Conservation (phyloP, 2,797 vertebrate species). For the Lacerta viridis region DNA sequence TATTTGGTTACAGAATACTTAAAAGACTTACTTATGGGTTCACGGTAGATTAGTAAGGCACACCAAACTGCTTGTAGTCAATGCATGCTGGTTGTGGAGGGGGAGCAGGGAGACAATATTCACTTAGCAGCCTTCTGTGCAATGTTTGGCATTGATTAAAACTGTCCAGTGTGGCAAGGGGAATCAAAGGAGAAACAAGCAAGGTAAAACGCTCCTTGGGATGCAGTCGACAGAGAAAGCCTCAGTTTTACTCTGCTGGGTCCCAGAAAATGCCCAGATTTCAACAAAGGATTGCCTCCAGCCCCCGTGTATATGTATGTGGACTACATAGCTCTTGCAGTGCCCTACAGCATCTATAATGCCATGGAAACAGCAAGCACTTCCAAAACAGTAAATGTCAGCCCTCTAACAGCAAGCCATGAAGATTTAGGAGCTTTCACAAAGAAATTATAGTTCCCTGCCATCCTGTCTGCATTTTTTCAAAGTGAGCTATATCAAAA, state of each 20-base stretch:
- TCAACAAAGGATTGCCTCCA: conserved; percentile 42
- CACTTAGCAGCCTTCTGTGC: background rate
- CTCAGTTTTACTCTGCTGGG: conserved; percentile 31
- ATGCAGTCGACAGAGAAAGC: background rate
- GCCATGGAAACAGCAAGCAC: conserved; percentile 26
- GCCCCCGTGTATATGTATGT: background rate
- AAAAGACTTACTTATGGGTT: background rate
- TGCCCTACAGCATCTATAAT: conserved; percentile 32
- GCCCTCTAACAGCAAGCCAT: conserved; percentile 38
- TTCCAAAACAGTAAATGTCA: conserved; percentile 64
- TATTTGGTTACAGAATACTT: background rate
- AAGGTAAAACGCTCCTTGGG: background rate
- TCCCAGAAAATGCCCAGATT: conserved; percentile 15
- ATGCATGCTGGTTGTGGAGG: conserved; percentile 14
- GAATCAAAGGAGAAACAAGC: accelerated
- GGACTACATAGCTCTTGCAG: background rate
- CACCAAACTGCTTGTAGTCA: background rate
- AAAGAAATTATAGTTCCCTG: background rate
- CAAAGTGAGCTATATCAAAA: background rate
- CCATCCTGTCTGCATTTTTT: background rate
- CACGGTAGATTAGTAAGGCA: background rate
- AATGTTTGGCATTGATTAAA: background rate
- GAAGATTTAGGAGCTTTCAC: conserved; percentile 42
- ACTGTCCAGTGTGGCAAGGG: background rate
- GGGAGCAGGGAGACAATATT: background rate